These are phyloP conservation scores for Lycaena phlaeas DNA, from an alignment of 2,888 invertebrate genomes.

Conservation along the genomic window DNA sequence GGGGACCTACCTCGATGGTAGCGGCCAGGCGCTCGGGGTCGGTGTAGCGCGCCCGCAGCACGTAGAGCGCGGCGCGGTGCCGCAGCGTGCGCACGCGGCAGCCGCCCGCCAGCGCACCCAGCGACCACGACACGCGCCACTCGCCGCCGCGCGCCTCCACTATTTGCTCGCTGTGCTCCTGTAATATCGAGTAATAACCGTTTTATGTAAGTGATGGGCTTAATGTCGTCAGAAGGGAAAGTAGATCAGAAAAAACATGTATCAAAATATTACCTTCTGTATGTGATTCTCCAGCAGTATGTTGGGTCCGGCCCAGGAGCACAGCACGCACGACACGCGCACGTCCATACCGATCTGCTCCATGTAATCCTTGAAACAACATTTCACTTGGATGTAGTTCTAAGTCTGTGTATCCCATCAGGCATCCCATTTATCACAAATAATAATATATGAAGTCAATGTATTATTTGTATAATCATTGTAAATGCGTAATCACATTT, in stretches of 20 bases:
- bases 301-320: slow-evolving; percentile 54
- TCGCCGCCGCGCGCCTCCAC: slow-evolving; percentile 26
- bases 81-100: slow-evolving; percentile 27
- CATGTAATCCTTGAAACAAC: slow-evolving; percentile 47
- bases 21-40: slow-evolving; percentile 30
- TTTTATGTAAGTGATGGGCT: not conserved
- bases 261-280: slow-evolving; percentile 39
- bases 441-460: too few species aligned
- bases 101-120: slow-evolving; percentile 23
- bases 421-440: too few species aligned
- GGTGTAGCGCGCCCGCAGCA: slow-evolving; percentile 33
- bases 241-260: not conserved
- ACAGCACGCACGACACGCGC: slow-evolving; percentile 42
- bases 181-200: not conserved
- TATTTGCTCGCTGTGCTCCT: slow-evolving; percentile 30
- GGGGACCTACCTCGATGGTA: slow-evolving; percentile 29
- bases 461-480: too few species aligned
- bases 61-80: slow-evolving; percentile 24
- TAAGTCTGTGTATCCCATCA: too few species aligned
- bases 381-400: too few species aligned
- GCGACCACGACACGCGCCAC: slow-evolving; percentile 27
- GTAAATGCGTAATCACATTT: too few species aligned
- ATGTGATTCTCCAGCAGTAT: slow-evolving; percentile 44
- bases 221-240: too few species aligned
- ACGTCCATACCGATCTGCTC: slow-evolving; percentile 45